Evolutionary conservation across 2,888 invertebrate genomes (phyloP).

Genomic region (Catocala fraxini): DNA sequence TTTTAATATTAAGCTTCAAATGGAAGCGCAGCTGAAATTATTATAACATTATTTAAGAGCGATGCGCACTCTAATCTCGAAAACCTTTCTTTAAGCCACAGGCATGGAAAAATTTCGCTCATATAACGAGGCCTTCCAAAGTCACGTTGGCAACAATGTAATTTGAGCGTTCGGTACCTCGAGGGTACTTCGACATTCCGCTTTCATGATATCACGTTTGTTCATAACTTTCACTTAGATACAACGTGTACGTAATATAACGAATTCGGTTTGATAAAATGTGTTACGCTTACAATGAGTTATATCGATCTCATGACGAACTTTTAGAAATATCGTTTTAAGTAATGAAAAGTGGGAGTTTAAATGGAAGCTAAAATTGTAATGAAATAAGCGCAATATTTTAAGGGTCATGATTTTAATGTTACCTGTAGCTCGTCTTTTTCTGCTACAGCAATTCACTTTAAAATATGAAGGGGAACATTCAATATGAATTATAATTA

Average conservation of each 20-base stretch:
- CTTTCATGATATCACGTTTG: conserved; percentile 44
- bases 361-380: neutral
- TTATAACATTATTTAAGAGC: conserved; percentile 22
- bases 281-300: conserved; percentile 4
- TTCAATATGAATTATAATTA: no score
- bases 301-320: neutral
- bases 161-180: conserved; percentile 48
- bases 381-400: neutral
- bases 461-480: no score
- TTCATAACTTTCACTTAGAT: conserved; percentile 33
- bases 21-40: conserved; percentile 4
- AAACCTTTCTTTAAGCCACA: conserved; percentile 23
- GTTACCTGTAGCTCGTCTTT: neutral
- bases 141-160: conserved; percentile 52
- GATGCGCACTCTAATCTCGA: conserved; percentile 8
- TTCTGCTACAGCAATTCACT: neutral
- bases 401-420: neutral
- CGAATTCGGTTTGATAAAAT: conserved; percentile 22
- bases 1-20: no score
- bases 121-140: conserved; percentile 48
- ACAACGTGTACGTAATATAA: conserved; percentile 28
- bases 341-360: neutral
- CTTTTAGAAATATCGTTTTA: neutral
- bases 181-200: conserved; percentile 47
- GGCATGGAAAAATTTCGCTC: conserved; percentile 33